Percentiles rank a stretch among this genome's conserved stretches.
Evolutionary conservation across 1,140 invertebrate species (phyloP).

Genomic region (Scylla paramamosain): DNA sequence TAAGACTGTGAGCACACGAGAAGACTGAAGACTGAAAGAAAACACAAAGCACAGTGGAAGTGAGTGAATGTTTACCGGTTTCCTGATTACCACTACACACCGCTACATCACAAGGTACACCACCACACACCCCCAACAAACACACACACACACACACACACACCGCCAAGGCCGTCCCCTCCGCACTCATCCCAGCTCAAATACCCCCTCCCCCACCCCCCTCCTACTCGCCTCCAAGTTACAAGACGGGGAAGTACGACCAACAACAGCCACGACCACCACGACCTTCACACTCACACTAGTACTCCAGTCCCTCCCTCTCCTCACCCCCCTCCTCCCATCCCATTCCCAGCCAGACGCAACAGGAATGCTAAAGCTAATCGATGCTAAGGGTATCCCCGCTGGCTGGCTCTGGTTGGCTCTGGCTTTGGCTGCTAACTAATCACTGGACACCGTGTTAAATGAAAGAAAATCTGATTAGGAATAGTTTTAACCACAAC

Average conservation of each 20-base stretch:
- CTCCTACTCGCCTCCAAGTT: neutral
- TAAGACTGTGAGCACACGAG: neutral
- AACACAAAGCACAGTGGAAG: neutral
- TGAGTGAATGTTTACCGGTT: neutral
- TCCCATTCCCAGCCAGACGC: too few relatives aligned
- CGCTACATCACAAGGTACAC: neutral
- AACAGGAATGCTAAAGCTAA: too few relatives aligned
- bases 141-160: constrained; percentile 1
- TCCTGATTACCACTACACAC: neutral
- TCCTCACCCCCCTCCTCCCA: too few relatives aligned
- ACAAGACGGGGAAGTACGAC: neutral
- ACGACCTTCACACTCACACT: neutral
- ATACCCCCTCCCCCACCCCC: too few relatives aligned
- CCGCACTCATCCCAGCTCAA: neutral
- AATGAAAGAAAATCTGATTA: too few relatives aligned
- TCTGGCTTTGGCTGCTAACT: too few relatives aligned
- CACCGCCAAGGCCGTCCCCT: neutral
- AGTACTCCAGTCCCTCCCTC: neutral
- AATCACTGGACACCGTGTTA: too few relatives aligned
- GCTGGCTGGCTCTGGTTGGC: too few relatives aligned
- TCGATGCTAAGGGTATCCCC: too few relatives aligned
- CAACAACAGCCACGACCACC: neutral
- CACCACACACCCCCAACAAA: neutral
- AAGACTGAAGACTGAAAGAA: neutral
- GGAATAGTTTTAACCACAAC: too few relatives aligned